Conservation (phyloP, 2,888 invertebrate species). For the Pinctada fucata region DNA sequence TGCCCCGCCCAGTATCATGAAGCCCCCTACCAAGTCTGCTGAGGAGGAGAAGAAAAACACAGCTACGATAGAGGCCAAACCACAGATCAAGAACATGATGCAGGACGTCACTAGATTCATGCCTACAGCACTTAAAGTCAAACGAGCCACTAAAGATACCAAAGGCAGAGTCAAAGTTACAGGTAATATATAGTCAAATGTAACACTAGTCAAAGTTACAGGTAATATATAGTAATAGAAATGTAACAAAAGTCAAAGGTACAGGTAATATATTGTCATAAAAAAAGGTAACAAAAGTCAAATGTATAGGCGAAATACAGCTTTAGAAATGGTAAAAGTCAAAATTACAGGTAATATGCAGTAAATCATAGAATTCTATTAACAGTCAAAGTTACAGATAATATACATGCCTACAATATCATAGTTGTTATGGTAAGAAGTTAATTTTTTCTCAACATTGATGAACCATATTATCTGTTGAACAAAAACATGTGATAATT, state of each 20-base stretch:
- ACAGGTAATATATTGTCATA: slow-evolving; percentile 45
- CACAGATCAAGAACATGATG: slow-evolving; percentile 85
- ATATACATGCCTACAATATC: too few species aligned
- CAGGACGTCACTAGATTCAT: slow-evolving; percentile 95
- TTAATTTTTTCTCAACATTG: too few species aligned
- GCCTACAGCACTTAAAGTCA: slow-evolving; percentile 93
- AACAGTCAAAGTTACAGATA: too few species aligned
- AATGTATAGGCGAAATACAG: slow-evolving; percentile 23
- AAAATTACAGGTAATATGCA: too few species aligned
- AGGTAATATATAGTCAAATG: slow-evolving; percentile 42
- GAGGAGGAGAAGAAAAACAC: slow-evolving; percentile 71
- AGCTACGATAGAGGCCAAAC: slow-evolving; percentile 96
- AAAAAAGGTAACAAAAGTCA: slow-evolving; percentile 33
- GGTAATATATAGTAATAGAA: slow-evolving; percentile 41
- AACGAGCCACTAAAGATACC: slow-evolving; percentile 83
- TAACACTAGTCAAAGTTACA: slow-evolving; percentile 46
- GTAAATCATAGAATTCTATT: too few species aligned
- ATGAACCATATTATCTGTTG: too few species aligned
- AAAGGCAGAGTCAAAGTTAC: slow-evolving; percentile 65
- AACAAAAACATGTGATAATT: too few species aligned
- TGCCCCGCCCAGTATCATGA: slow-evolving; percentile 89
- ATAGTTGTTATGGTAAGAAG: too few species aligned
- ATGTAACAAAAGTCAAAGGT: slow-evolving; percentile 43
- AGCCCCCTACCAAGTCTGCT: slow-evolving; percentile 78
- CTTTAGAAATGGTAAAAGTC: too few species aligned